Conservation (phyloP, 2,113 vertebrate species). For the Helogale parvula region DNA sequence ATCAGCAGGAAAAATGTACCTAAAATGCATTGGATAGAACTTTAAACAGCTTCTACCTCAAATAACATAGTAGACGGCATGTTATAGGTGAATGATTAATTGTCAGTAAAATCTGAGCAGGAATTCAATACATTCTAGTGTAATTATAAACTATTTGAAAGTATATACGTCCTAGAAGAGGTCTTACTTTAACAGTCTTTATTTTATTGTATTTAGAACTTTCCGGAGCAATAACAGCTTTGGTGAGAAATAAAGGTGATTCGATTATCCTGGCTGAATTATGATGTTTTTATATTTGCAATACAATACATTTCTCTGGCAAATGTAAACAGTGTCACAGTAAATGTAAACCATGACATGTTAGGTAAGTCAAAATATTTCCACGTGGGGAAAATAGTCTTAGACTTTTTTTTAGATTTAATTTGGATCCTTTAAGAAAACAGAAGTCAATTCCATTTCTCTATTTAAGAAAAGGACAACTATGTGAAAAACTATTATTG, state of each 20-base stretch:
- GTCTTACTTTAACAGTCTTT: not conserved
- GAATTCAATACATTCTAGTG: not conserved
- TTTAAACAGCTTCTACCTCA: slow-evolving; percentile 21
- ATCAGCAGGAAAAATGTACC: not conserved
- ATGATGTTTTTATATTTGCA: not conserved
- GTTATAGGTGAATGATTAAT: not conserved
- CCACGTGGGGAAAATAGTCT: not conserved
- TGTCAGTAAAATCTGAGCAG: not conserved
- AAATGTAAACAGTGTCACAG: not conserved
- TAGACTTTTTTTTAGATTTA: slow-evolving; percentile 44
- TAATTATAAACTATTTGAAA: not conserved
- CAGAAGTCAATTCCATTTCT: not conserved
- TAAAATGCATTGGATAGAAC: not conserved
- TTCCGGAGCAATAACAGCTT: not conserved
- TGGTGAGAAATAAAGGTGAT: slow-evolving; percentile 11
- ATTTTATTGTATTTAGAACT: not conserved
- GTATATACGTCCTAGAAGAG: not conserved
- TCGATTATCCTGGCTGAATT: not conserved
- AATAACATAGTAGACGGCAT: not conserved
- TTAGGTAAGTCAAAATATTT: slow-evolving; percentile 34
- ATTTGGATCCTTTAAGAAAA: not conserved
- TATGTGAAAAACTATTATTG: not conserved
- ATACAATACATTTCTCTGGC: not conserved
- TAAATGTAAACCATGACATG: not conserved
- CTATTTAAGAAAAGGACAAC: slow-evolving; percentile 13